These are phyloP conservation scores for Meles meles DNA, from an alignment of 2,113 vertebrate species.

Conservation along the genomic window DNA sequence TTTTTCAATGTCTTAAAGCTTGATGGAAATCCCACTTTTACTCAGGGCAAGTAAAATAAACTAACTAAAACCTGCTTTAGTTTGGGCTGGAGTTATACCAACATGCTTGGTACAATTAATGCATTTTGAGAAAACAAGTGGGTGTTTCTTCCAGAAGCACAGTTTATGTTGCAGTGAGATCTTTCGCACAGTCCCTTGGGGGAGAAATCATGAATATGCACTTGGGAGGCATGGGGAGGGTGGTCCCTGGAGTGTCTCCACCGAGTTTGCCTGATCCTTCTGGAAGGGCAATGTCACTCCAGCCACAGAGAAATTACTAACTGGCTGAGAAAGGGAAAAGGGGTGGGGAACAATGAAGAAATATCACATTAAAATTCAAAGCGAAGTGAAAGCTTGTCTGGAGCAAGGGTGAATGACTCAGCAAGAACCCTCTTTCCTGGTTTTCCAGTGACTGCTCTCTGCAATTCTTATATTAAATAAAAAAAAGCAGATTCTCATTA, in stretches of 20 bases:
- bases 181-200: background rate
- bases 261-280: background rate
- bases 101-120: background rate
- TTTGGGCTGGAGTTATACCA: background rate
- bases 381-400: conserved; percentile 55
- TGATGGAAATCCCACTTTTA: background rate
- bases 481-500: conserved; percentile 46
- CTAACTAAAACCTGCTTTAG: background rate
- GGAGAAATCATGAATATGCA: background rate
- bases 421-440: conserved; percentile 51
- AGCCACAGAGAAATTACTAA: conserved; percentile 40
- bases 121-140: background rate
- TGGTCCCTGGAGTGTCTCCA: background rate
- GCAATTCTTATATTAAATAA: conserved; percentile 10
- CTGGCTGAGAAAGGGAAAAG: conserved; percentile 5
- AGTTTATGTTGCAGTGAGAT: background rate
- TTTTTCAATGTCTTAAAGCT: conserved; percentile 10
- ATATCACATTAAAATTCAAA: conserved; percentile 67
- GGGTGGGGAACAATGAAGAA: background rate
- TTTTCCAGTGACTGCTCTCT: conserved; percentile 17
- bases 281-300: background rate
- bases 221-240: background rate
- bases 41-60: background rate
- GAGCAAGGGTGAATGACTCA: conserved; percentile 62
- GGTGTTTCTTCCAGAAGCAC: background rate